phyloP scores from a whole-genome alignment of 2,888 invertebrate species.

The Hirudinaria manillensis region DNA sequence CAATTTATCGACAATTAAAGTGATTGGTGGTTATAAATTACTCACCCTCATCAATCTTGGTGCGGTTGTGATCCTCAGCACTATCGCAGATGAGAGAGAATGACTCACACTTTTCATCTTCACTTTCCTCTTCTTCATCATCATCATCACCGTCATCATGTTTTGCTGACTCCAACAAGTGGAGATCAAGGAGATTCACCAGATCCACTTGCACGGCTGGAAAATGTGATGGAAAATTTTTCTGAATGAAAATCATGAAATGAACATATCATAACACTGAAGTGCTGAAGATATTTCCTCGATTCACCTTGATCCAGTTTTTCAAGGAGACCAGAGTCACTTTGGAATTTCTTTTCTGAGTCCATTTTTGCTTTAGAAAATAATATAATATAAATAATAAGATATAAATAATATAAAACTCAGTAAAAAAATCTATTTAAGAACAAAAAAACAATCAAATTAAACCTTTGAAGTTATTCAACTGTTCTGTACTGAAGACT shows the following conservation, averaged over 20 bases:
- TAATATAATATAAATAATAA: too few species aligned
- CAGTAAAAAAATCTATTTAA: not conserved
- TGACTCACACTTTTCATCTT: constrained; percentile 24
- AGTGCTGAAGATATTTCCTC: not conserved
- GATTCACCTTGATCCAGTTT: not conserved
- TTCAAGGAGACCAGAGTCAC: not conserved
- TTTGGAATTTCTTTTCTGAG: constrained; percentile 43
- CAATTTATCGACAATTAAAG: too few species aligned
- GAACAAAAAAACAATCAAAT: not conserved
- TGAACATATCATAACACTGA: not conserved
- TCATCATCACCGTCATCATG: not conserved
- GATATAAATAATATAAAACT: not conserved
- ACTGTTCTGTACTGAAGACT: constrained; percentile 56
- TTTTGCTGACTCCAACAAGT: constrained; percentile 33
- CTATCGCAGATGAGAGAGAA: constrained; percentile 16
- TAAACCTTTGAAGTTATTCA: constrained; percentile 54
- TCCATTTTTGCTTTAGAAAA: constrained; percentile 45
- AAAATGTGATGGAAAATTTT: not conserved
- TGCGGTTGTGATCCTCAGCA: constrained; percentile 7
- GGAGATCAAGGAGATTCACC: constrained; percentile 39
- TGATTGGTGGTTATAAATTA: too few species aligned
- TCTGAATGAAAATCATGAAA: too few species aligned
- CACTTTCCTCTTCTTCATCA: too few species aligned
- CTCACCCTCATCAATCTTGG: not conserved
- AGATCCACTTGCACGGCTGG: constrained; percentile 41